Evolutionary conservation across 2,113 vertebrate genomes (phyloP).

Genomic region (Sigmodon hispidus): DNA sequence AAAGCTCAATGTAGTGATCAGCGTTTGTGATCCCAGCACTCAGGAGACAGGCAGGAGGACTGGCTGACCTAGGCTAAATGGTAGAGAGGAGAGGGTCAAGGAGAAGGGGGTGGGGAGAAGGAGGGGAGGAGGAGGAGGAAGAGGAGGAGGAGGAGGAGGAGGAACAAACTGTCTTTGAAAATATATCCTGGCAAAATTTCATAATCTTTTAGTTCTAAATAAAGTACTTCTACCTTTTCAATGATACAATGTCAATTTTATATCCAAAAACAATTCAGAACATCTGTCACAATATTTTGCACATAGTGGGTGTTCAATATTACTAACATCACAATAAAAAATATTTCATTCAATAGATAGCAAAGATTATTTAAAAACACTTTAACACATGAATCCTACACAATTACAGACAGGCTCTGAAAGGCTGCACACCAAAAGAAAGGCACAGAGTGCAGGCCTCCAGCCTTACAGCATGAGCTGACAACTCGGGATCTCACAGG

Average conservation of each 20-base stretch:
- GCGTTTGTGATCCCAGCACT: too few relatives aligned
- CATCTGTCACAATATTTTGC: background rate
- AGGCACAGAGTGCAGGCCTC: too few relatives aligned
- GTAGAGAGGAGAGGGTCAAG: background rate
- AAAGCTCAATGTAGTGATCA: background rate
- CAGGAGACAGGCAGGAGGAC: background rate
- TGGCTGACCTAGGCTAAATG: background rate
- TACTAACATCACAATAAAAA: background rate
- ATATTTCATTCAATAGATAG: background rate
- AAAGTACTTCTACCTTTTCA: slow-evolving; percentile 10
- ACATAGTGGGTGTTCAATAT: slow-evolving; percentile 31
- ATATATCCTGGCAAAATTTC: background rate
- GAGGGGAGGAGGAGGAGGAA: background rate
- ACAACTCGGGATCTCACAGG: background rate
- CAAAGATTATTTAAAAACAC: background rate
- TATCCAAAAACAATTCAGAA: slow-evolving; percentile 23
- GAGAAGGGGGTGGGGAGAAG: background rate
- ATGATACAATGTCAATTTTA: slow-evolving; percentile 34
- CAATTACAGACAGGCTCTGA: background rate
- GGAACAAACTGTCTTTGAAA: background rate
- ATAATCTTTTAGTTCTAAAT: background rate
- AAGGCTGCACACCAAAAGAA: background rate
- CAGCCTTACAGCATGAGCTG: background rate
- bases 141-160: background rate
- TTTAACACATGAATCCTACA: background rate